Conservation (phyloP, 2,113 vertebrate species). For the Trematocara variabile region DNA sequence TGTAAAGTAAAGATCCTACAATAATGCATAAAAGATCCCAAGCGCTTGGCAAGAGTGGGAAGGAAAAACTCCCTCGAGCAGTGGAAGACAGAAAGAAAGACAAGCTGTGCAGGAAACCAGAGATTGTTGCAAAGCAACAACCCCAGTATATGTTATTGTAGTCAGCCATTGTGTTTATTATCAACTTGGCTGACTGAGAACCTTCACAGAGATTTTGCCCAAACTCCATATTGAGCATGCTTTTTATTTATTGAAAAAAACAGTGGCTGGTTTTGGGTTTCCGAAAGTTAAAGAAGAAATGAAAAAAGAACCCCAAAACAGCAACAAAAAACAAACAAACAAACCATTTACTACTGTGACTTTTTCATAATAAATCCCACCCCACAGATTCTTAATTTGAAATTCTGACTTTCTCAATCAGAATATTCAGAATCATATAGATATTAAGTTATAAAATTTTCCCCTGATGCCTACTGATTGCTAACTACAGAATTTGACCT, state of each 20-base stretch:
- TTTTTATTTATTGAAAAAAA: background rate
- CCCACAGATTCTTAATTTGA: background rate
- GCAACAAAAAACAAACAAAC: too few species aligned
- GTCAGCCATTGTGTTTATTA: background rate
- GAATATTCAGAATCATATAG: background rate
- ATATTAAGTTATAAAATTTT: background rate
- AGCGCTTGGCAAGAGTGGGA: background rate
- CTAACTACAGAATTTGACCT: background rate
- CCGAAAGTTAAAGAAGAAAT: too few species aligned
- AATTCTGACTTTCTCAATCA: background rate
- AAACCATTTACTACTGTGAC: too few species aligned
- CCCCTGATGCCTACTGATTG: background rate
- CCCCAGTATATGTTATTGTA: background rate
- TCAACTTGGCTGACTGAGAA: background rate
- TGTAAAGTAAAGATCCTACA: background rate
- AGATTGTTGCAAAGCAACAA: background rate
- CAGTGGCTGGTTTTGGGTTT: background rate
- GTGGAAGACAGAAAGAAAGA: background rate
- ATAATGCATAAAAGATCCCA: background rate
- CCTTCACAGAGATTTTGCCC: background rate
- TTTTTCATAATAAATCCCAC: background rate
- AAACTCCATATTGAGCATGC: background rate
- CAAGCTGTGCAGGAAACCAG: background rate
- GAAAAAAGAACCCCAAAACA: too few species aligned
- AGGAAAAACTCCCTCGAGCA: background rate